Percentiles rank a stretch among this genome's conserved stretches.
phyloP scores from a whole-genome alignment of 2,797 vertebrate genomes.

The Typhlichthys subterraneus region DNA sequence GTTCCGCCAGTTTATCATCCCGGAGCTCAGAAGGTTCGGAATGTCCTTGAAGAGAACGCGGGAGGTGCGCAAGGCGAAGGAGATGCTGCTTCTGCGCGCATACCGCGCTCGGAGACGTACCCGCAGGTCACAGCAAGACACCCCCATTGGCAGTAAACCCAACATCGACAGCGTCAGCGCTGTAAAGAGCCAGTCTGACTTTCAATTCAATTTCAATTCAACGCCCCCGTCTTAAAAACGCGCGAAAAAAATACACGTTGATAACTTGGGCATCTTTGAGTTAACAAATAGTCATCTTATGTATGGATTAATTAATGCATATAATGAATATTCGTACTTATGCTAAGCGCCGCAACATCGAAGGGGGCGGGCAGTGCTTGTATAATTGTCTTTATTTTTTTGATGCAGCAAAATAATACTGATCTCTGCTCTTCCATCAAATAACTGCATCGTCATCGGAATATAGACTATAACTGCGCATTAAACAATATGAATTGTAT shows the following conservation, averaged over 20 bases:
- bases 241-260: conserved; percentile 25
- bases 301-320: background rate
- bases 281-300: background rate
- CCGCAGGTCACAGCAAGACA: conserved; percentile 50
- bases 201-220: conserved; percentile 57
- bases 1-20: conserved; percentile 73
- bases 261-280: conserved; percentile 1
- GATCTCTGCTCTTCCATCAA: too few relatives aligned
- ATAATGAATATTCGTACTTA: too few relatives aligned
- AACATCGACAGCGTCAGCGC: conserved; percentile 80
- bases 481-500: too few relatives aligned
- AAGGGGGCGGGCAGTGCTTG: too few relatives aligned
- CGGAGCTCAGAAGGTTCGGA: conserved; percentile 63
- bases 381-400: too few relatives aligned
- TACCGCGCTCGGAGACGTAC: conserved; percentile 73
- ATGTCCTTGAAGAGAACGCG: conserved; percentile 21
- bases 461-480: too few relatives aligned
- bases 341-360: too few relatives aligned
- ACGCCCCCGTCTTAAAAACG: conserved; percentile 24
- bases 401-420: too few relatives aligned
- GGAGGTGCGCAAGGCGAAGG: background rate
- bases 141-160: conserved; percentile 67
- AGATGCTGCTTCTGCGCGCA: conserved; percentile 13
- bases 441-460: too few relatives aligned
- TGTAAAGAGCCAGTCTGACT: conserved; percentile 80